Evolutionary conservation across 30 jellyfish, hydroid and myxozoan genomes (phyloP), one percentile per base, ranked within the genome.

Genomic region (Aurelia sp.): DNA sequence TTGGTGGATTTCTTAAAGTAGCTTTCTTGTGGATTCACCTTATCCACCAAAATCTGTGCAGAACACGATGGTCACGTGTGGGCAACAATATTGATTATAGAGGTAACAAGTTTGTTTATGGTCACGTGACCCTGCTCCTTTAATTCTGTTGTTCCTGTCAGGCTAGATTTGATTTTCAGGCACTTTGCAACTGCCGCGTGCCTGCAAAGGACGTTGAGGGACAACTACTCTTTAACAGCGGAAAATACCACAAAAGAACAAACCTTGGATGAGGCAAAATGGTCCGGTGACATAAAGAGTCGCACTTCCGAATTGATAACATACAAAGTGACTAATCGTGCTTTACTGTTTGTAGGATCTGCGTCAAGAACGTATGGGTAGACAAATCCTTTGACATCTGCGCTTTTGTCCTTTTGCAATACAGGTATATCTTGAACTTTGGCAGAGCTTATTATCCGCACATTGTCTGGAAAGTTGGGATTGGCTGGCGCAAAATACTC

Each of bases 381-480:
- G 48, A 91, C 76, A 7, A 59, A 70, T 13, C 98, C 98, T 20
- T 58, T 73, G 12, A 83, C 52, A 63, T 58, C 67, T 21, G 73
- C 35, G n/a, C 48, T 69, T 53, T 65, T 67, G 3, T 55, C 40
- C 21, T 17, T 27, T 64, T 22, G 58, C 31, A 30, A 47, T 19
- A 5, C 13, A 11, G 51, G 15, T 31, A 74, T 15, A 4, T 55
- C 88, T 6, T 47, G 50, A n/a, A 85, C 24, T 17, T 44, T 22
- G 0, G 87, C 16, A 12, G 47, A 52, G n/a, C 61, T 33, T 13
- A 74, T 18, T 20, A 87, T 52, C 53, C 53, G 2, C 55, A 93
- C 97, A 50, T 53, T 63, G 68, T 93, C 98, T 8, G 98, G 98
- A 69, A 88, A 82, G 17, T 55, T 87, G 22, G 57, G 38, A 61